A percentile compares a stretch with the other conserved stretches of the same genome.
These are phyloP conservation scores for Ptychoptera albimana DNA, from an alignment of 2,888 invertebrate species.

Conservation along the genomic window DNA sequence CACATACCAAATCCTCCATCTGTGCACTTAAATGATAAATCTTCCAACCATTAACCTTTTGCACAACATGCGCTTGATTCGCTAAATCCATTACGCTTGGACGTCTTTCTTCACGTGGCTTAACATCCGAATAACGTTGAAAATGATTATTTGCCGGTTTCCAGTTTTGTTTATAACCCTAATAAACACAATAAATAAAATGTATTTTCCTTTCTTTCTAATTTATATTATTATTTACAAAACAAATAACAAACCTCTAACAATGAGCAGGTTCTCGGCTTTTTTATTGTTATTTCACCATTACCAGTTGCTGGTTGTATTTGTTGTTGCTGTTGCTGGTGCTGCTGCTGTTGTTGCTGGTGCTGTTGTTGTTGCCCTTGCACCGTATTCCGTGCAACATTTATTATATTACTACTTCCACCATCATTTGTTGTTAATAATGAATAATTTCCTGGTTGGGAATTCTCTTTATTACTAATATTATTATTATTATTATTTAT, in stretches of 20 bases:
- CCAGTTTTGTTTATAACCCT: constrained; percentile 50
- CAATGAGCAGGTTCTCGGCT: constrained; percentile 24
- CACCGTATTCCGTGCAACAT: too few relatives aligned
- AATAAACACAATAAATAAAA: background rate
- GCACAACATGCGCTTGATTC: constrained; percentile 69
- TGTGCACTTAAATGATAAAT: constrained; percentile 81
- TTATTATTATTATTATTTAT: background rate
- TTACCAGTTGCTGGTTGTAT: too few relatives aligned
- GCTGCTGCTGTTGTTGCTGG: too few relatives aligned
- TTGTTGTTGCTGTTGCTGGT: too few relatives aligned
- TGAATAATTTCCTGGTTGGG: constrained; percentile 17
- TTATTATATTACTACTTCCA: too few relatives aligned
- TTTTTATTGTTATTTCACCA: constrained; percentile 24
- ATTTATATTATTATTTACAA: background rate
- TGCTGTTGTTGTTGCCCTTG: too few relatives aligned
- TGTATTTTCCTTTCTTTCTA: background rate
- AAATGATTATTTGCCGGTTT: constrained; percentile 63
- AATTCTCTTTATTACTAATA: constrained; percentile 25
- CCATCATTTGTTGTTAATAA: too few relatives aligned
- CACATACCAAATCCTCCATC: constrained; percentile 83
- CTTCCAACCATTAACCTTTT: constrained; percentile 90
- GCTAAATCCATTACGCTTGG: constrained; percentile 79
- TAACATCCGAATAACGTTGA: constrained; percentile 62
- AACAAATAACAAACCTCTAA: constrained; percentile 19
- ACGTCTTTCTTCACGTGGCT: constrained; percentile 71